Evolutionary conservation across 2,113 vertebrate genomes (phyloP), one percentile per base, ranked within the genome.

Genomic region (Pachycephala philippinensis): DNA sequence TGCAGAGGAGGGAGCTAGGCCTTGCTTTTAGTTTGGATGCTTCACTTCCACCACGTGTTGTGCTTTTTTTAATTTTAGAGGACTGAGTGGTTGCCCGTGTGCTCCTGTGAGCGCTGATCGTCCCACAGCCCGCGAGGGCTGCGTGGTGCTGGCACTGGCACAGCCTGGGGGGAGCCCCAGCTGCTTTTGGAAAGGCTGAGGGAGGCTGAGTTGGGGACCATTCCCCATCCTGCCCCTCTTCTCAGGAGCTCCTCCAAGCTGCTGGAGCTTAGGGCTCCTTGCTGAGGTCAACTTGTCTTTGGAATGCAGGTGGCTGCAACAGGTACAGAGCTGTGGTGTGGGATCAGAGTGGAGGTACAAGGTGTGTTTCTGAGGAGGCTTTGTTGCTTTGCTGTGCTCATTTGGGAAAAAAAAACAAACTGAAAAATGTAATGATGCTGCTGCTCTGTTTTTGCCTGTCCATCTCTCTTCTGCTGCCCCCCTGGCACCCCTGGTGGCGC

Each of bases 81-180:
- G 52, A 37, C 35, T 28, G 66, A 63, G 70, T 6, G 33, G 31
- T 85, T 9, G n/a, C 19, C 8, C 0, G 2, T 0, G 4, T 17
- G 30, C 42, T 45, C 19, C 71, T 39, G 44, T 9, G 57, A 49
- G 9, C 0, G 1, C 45, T 22, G 27, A 24, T 26, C 1, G 0
- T 53, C 69, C 42, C 0, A 3, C 45, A 65, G 68, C 64, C 66
- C 1, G 0, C 0, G 0, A 26, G 40, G 37, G 42, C 80, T 68
- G 63, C 0, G 0, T 0, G 8, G 47, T 78, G 84, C 50, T 45
- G 94, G n/a, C 3, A 2, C 61, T 10, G 1, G 42, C 75, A 20
- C 1, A 10, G 68, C 53, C 8, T 2, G 35, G 26, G 42, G 71
- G 53, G 33, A 86, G 44, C 60, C 60, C 54, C 3, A 3, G 64